Conservation (phyloP, 2,113 vertebrate species). For the Tupaia tana region DNA sequence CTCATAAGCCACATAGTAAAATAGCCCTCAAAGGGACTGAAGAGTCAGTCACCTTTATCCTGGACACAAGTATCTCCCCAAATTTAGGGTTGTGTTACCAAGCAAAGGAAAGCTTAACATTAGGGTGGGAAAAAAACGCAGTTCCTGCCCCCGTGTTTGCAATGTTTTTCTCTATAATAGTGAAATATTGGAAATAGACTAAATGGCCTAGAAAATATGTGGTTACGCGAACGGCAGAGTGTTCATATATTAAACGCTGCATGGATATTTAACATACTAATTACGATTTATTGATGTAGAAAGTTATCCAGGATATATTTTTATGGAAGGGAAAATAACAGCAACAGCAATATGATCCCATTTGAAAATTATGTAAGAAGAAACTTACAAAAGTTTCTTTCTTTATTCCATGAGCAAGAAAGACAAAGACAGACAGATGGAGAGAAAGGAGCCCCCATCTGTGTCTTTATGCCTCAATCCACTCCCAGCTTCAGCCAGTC, state of each 20-base stretch:
- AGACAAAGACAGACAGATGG: too few relatives aligned
- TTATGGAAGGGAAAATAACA: background rate
- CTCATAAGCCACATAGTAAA: background rate
- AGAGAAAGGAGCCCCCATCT: too few relatives aligned
- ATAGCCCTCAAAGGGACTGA: background rate
- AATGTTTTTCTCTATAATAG: background rate
- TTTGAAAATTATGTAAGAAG: background rate
- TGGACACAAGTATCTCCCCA: background rate
- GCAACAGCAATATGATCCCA: background rate
- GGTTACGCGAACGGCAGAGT: background rate
- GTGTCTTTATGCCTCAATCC: too few relatives aligned
- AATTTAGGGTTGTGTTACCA: background rate
- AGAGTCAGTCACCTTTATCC: background rate
- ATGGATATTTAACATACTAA: slow-evolving; percentile 25
- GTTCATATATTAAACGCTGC: background rate
- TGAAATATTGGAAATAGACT: background rate
- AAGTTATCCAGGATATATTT: background rate
- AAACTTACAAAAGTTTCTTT: too few relatives aligned
- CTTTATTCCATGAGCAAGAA: too few relatives aligned
- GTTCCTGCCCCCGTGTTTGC: background rate
- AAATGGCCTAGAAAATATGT: background rate
- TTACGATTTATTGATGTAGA: background rate
- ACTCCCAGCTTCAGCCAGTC: too few relatives aligned
- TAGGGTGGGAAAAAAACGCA: background rate
- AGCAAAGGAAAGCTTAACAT: background rate